Base-by-base conservation (phyloP, 23 tunicate species). In the Trididemnum nubilum region DNA sequence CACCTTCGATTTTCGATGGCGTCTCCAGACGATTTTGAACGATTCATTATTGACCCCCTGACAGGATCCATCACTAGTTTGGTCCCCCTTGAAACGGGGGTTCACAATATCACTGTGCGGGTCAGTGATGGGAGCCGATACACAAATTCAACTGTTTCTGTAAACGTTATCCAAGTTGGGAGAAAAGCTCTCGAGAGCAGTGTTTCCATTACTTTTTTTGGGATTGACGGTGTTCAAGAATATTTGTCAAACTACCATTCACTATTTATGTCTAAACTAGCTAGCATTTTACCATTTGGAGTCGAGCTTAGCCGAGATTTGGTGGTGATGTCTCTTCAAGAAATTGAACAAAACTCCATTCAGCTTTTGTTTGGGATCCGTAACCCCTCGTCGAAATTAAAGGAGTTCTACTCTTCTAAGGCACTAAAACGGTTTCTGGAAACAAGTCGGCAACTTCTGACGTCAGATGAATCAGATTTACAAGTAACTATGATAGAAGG, bases 41-140 rank as follows among this genome's bases (percentile, higher is more conserved):
- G 54, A 1, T 87, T 80, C 51, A 73, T 74, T 1, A 49, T 87
- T 67, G 39, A 72, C 37, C 91, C 91, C 23, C 32, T 69, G 23
- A 36, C 80, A n/a, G 91, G 91, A 1, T 63, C 91, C 3, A 72
- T 87, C 65, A 63, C 57, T 37, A 58, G 82, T 0, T 36, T 30
- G 38, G 22, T 73, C 33, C 85, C 85, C 2, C 50, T 87, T 30
- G 2, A 71, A 18, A 27, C 35, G 27, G 91, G 91, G 22, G 22
- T 23, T 35, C 85, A 73, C 21, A 49, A 72, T 50, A 34, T 87
- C 12, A 40, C 85, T 23, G 91, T 87, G 15, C 35, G 91, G 23
- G 91, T 87, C 15, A 80, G 85, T 67, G 91, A 87, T 73, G 91
- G 91, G 0, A 87, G 85, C 51, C 81, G 81, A 35, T 63, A 21